Evolutionary conservation across 1,140 invertebrate genomes (phyloP).

Genomic region (Cyrtorhinus lividipennis): DNA sequence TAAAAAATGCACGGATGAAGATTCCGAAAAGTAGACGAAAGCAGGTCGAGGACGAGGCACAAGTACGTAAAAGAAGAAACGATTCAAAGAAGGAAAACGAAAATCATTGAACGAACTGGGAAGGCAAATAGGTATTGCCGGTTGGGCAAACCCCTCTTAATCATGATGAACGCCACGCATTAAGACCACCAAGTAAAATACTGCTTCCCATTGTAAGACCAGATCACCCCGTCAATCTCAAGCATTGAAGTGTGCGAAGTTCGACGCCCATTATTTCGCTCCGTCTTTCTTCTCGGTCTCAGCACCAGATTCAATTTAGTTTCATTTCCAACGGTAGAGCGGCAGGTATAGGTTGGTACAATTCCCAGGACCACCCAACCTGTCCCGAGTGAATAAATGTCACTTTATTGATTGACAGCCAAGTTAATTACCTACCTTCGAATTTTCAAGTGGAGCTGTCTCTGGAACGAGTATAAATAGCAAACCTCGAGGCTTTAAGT

Average conservation of each 20-base stretch:
- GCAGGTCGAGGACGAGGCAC: no score
- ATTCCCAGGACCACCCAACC: no score
- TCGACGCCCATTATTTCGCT: background rate
- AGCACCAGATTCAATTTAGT: background rate
- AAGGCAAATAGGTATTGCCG: no score
- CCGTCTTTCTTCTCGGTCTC: no score
- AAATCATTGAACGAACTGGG: no score
- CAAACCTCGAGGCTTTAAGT: background rate
- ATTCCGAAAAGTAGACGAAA: no score
- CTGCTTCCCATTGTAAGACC: background rate
- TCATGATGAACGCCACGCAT: background rate
- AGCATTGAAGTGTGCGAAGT: background rate
- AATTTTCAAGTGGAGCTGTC: background rate
- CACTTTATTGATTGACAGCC: background rate
- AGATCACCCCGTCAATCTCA: background rate
- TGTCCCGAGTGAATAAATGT: background rate
- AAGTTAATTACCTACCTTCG: background rate
- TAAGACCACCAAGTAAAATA: background rate
- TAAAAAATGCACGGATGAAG: no score
- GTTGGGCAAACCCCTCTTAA: background rate
- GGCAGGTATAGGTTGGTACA: no score
- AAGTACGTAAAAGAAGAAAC: no score
- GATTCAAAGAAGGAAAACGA: no score
- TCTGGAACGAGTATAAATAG: background rate
- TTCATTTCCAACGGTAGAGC: background rate